Evolutionary conservation across 2,888 invertebrate species (phyloP), one percentile per base, ranked within the genome.

Genomic region (Catocala nupta): DNA sequence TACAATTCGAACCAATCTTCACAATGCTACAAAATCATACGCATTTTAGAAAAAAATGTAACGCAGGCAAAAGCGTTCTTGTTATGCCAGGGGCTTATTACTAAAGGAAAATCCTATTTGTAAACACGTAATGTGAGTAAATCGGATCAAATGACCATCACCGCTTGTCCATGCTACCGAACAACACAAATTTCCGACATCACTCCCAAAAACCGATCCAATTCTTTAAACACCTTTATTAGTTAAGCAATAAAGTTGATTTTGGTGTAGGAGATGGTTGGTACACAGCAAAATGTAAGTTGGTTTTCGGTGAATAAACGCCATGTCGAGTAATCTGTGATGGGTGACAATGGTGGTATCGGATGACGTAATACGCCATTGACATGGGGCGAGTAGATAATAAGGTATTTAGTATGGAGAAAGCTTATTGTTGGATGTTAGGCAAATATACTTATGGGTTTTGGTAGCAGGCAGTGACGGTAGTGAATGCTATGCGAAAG

Each of bases 131-230:
- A 87, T 80, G 75, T 62, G 82, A 83, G 77, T 67, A 69, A 70
- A 73, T 68, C 69, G 82, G 78, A 81, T 89, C 84, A 78, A 83
- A 87, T 90, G 84, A 83, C 87, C 85, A 82, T 78, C 84, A 76
- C 67, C 55, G 63, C 47, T 54, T 66, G 63, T 80, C 74, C 73
- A 73, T 62, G 47, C 52, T 61, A 25, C 65, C 64, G 36, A 39
- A 39, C 36, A 39, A 9, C 36, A 39, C 36, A 39, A 39, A 39
- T 39, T 39, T 39, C 5, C 8, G 25, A 25, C 25, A 25, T 39
- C 36, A 39, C 36, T 10, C 9, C 11, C 11, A 13, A 8, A 58
- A 36, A 1, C 5, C 0, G 12, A 59, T 52, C 25, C 4, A 13
- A 11, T 36, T 34, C 25, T 1, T 7, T 1, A 10, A 9, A 13